Evolutionary conservation across 2,888 invertebrate species (phyloP).

Genomic region (Anarsia innoxiella): DNA sequence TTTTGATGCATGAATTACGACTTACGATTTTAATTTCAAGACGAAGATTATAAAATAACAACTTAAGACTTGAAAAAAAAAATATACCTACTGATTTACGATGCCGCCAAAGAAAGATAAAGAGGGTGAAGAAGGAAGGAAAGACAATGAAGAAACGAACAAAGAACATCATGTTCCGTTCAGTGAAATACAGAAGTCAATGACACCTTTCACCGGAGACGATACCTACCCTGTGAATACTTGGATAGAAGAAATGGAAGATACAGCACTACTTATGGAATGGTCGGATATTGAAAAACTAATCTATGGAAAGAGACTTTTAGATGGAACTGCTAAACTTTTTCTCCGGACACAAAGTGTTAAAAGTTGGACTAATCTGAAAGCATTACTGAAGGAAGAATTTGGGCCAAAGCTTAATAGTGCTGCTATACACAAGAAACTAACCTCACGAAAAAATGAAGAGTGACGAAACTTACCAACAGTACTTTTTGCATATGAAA

Average conservation of each 20-base stretch:
- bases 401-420: slow-evolving; percentile 12
- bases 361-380: slow-evolving; percentile 7
- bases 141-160: neutral
- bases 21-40: neutral
- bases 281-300: slow-evolving; percentile 11
- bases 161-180: slow-evolving; percentile 1
- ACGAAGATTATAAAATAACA: neutral
- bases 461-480: slow-evolving; percentile 31
- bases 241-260: slow-evolving; percentile 13
- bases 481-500: slow-evolving; percentile 38
- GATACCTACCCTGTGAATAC: slow-evolving; percentile 11
- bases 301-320: slow-evolving; percentile 13
- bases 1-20: neutral
- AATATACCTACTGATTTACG: neutral
- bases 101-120: slow-evolving; percentile 16
- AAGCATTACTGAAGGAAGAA: slow-evolving; percentile 12
- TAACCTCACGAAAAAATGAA: slow-evolving; percentile 20
- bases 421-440: slow-evolving; percentile 5
- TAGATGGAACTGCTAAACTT: slow-evolving; percentile 13
- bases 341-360: slow-evolving; percentile 11
- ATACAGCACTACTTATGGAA: slow-evolving; percentile 9
- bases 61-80: neutral
- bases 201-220: slow-evolving; percentile 15
- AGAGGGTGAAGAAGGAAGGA: slow-evolving; percentile 1
- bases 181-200: slow-evolving; percentile 13